These are phyloP conservation scores for Oryzaephilus surinamensis DNA, from an alignment of 1,140 invertebrate genomes.

Conservation along the genomic window DNA sequence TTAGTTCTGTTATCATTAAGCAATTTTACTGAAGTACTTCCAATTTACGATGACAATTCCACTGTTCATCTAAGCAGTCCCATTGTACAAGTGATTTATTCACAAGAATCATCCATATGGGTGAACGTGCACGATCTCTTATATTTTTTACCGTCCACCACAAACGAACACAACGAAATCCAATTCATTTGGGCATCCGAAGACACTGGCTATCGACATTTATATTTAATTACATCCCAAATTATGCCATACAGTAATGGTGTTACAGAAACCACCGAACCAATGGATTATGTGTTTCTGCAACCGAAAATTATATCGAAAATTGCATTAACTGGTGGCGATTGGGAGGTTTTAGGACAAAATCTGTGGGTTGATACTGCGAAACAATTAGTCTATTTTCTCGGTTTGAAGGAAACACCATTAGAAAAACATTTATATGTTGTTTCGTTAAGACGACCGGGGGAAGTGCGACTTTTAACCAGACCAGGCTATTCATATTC, in stretches of 20 bases:
- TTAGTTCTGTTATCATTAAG: constrained; percentile 59
- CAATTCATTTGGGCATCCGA: constrained; percentile 89
- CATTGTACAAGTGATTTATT: constrained; percentile 53
- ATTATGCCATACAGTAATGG: constrained; percentile 40
- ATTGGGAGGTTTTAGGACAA: constrained; percentile 71
- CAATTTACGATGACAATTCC: constrained; percentile 37
- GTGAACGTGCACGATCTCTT: constrained; percentile 87
- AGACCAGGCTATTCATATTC: constrained; percentile 64
- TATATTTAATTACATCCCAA: constrained; percentile 65
- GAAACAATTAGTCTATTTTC: constrained; percentile 68
- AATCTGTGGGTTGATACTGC: constrained; percentile 67
- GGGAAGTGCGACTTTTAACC: constrained; percentile 59
- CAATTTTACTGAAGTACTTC: constrained; percentile 59
- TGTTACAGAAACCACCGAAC: constrained; percentile 39
- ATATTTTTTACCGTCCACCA: constrained; percentile 62
- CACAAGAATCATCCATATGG: constrained; percentile 69
- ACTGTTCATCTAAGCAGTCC: constrained; percentile 21
- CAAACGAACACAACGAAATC: constrained; percentile 40
- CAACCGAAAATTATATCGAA: constrained; percentile 52
- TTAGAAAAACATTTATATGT: constrained; percentile 77
- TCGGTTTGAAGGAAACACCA: constrained; percentile 67
- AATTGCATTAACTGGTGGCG: constrained; percentile 63
- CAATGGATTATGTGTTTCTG: constrained; percentile 42
- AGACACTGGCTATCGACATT: constrained; percentile 81
- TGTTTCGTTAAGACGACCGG: constrained; percentile 54